phyloP scores from a whole-genome alignment of 2,888 invertebrate genomes.

The Sinhomidia bicolor region DNA sequence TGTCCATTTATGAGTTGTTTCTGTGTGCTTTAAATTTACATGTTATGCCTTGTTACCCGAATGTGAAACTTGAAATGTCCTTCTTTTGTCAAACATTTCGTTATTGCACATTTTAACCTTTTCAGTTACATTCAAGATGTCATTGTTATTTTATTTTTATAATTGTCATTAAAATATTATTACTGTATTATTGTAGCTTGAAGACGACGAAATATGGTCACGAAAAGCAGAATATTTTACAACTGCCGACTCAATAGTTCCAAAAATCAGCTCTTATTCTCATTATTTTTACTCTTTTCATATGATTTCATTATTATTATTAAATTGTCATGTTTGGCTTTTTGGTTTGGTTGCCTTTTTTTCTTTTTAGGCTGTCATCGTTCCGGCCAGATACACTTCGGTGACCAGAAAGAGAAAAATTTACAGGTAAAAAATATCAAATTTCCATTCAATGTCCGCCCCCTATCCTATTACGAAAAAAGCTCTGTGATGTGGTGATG shows the following conservation, averaged over 20 bases:
- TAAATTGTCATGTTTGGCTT: not conserved
- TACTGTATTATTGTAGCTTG: slow-evolving; percentile 3
- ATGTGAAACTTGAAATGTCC: slow-evolving; percentile 11
- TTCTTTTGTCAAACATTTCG: not conserved
- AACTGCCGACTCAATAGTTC: not conserved
- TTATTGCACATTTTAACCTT: slow-evolving; percentile 27
- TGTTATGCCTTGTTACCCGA: not conserved
- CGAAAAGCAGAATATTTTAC: no score
- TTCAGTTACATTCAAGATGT: not conserved
- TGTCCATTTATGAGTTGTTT: slow-evolving; percentile 60
- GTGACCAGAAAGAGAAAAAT: slow-evolving; percentile 59
- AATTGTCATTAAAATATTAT: not conserved
- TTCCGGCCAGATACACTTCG: slow-evolving; percentile 71
- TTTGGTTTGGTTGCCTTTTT: not conserved
- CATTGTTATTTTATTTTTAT: not conserved
- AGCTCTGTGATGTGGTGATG: slow-evolving; percentile 40
- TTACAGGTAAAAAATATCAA: slow-evolving; percentile 70
- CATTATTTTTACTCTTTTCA: slow-evolving; percentile 11
- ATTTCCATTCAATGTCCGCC: slow-evolving; percentile 70
- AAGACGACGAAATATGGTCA: slow-evolving; percentile 30
- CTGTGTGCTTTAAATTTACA: not conserved
- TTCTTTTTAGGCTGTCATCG: slow-evolving; percentile 28
- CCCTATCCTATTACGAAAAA: slow-evolving; percentile 67
- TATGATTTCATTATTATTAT: slow-evolving; percentile 3
- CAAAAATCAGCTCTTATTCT: slow-evolving; percentile 12